These are phyloP conservation scores for Drosophila punjabiensis DNA, from an alignment of 1,140 invertebrate species.

Conservation along the genomic window DNA sequence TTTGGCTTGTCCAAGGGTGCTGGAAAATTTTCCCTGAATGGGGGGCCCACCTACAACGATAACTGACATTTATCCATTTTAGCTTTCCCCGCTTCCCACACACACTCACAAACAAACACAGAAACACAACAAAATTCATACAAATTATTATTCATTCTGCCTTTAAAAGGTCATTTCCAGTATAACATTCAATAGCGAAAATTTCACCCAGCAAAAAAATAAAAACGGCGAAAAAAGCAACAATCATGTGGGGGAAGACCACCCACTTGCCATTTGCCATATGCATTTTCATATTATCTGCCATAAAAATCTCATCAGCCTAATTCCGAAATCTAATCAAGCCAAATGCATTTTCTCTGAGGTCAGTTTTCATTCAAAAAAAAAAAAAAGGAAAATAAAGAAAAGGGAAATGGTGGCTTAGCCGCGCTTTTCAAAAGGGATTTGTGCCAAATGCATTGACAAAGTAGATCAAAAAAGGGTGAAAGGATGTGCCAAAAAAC, in stretches of 20 bases:
- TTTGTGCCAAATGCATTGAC: conserved; percentile 57
- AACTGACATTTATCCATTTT: conserved; percentile 51
- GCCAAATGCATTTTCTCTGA: conserved; percentile 61
- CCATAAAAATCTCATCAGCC: conserved; percentile 60
- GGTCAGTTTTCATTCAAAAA: conserved; percentile 36
- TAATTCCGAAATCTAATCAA: conserved; percentile 77
- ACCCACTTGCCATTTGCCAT: conserved; percentile 42
- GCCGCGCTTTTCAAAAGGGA: conserved; percentile 52
- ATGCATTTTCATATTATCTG: conserved; percentile 39
- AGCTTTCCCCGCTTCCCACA: conserved; percentile 30
- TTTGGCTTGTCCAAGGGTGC: conserved; percentile 48
- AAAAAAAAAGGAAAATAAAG: background rate
- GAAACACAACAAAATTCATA: conserved; percentile 20
- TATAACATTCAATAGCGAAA: conserved; percentile 48
- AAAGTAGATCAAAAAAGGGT: conserved; percentile 44
- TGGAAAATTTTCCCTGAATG: conserved; percentile 31
- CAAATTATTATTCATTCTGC: conserved; percentile 47
- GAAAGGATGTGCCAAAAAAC: conserved; percentile 39
- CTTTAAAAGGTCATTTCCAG: conserved; percentile 66
- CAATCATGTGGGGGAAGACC: conserved; percentile 11
- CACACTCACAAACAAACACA: background rate
- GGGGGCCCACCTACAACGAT: conserved; percentile 31
- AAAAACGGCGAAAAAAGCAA: conserved; percentile 22
- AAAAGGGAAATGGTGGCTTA: conserved; percentile 25
- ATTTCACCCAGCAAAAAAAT: conserved; percentile 40